Percentiles rank a stretch among this genome's conserved stretches.
These are phyloP conservation scores for Oryzias melastigma DNA, from an alignment of 2,113 vertebrate species.

Conservation along the genomic window DNA sequence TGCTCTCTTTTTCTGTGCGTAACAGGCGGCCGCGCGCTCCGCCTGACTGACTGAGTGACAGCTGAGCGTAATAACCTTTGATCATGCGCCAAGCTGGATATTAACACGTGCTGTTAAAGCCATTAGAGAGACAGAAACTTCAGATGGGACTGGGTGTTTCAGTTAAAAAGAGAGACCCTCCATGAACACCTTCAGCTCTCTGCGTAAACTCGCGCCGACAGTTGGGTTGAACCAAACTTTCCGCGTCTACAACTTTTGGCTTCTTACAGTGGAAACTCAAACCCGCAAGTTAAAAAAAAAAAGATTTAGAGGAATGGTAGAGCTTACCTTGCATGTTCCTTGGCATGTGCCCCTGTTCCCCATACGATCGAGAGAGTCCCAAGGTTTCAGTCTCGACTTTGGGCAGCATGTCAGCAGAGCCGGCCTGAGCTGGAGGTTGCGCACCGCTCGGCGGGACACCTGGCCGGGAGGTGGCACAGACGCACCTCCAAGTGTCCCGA, in stretches of 20 bases:
- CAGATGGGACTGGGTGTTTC: too few species aligned
- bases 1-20: conserved; percentile 20
- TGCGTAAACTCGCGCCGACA: background rate
- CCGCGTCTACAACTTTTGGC: background rate
- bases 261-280: background rate
- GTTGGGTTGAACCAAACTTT: conserved; percentile 16
- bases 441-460: conserved; percentile 82
- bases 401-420: conserved; percentile 95
- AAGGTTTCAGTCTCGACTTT: conserved; percentile 95
- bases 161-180: too few species aligned
- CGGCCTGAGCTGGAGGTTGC: conserved; percentile 75
- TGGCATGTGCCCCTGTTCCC: conserved; percentile 94
- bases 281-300: too few species aligned
- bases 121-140: background rate
- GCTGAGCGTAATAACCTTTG: conserved; percentile 13
- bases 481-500: conserved; percentile 29
- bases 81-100: conserved; percentile 17
- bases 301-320: background rate
- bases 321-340: conserved; percentile 96
- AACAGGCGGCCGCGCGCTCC: conserved; percentile 4
- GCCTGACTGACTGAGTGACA: conserved; percentile 32
- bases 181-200: background rate
- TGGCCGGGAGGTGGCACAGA: conserved; percentile 73
- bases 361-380: conserved; percentile 93
- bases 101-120: background rate